Percentiles rank a stretch among this genome's conserved stretches.
Evolutionary conservation across 2,113 vertebrate species (phyloP).

Genomic region (Eurystomus gularis): DNA sequence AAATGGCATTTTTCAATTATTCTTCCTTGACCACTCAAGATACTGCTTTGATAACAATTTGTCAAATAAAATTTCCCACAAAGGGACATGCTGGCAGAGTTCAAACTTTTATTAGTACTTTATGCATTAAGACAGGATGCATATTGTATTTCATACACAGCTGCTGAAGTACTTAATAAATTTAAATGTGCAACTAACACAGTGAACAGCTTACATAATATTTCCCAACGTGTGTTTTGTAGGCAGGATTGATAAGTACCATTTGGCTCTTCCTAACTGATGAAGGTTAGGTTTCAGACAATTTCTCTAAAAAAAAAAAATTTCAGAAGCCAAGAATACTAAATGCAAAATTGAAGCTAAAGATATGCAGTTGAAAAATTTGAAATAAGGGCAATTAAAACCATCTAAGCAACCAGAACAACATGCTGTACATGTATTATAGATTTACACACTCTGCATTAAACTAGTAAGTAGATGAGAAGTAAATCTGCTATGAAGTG

Average conservation of each 20-base stretch:
- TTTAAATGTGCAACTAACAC: neutral
- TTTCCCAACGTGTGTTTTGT: neutral
- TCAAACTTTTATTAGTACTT: neutral
- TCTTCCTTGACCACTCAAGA: neutral
- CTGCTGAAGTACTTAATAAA: neutral
- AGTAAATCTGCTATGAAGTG: neutral
- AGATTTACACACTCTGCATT: neutral
- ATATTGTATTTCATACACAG: neutral
- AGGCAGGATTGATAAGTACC: neutral
- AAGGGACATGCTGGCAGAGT: neutral
- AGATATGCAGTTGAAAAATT: neutral
- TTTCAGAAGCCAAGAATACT: neutral
- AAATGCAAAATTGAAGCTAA: neutral
- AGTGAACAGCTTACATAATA: neutral
- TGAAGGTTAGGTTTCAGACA: neutral
- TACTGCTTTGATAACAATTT: neutral
- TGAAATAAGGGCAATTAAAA: neutral
- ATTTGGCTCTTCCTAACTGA: neutral
- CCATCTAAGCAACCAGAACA: neutral
- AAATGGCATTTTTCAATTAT: neutral
- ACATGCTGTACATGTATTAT: fast-evolving
- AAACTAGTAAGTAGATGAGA: neutral
- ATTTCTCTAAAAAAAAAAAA: neutral
- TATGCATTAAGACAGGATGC: neutral
- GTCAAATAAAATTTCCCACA: neutral